These are phyloP conservation scores for Ctenopoma multispine DNA, from an alignment of 2,797 vertebrate species.

Conservation along the genomic window DNA sequence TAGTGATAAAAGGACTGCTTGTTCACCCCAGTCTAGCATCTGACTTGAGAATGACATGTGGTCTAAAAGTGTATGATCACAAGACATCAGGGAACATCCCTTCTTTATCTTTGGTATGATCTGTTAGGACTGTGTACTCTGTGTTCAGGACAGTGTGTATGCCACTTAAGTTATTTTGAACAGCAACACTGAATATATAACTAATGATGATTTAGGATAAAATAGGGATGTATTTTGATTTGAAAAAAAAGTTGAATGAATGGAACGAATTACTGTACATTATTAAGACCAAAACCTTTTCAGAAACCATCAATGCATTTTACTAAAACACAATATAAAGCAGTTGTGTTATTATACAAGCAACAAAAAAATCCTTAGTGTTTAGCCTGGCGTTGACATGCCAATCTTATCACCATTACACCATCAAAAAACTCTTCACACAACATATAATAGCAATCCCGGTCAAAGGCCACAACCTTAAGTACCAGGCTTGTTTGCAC, in stretches of 20 bases:
- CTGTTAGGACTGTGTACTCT: slow-evolving; percentile 26
- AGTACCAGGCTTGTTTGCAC: slow-evolving; percentile 62
- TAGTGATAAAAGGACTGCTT: slow-evolving; percentile 76
- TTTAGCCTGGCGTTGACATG: slow-evolving; percentile 32
- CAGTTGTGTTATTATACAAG: slow-evolving; percentile 16
- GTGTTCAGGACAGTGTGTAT: slow-evolving; percentile 28
- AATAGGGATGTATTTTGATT: neutral
- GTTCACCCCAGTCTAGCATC: slow-evolving; percentile 71
- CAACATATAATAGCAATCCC: slow-evolving; percentile 37
- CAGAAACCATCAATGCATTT: slow-evolving; percentile 11
- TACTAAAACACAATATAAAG: neutral
- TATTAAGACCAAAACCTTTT: too few relatives aligned
- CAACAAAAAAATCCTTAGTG: slow-evolving; percentile 30
- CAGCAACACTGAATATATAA: slow-evolving; percentile 1
- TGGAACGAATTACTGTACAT: neutral
- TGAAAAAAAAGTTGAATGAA: neutral
- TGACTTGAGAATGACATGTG: slow-evolving; percentile 79
- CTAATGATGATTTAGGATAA: neutral
- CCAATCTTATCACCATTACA: slow-evolving; percentile 25
- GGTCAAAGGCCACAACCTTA: slow-evolving; percentile 63
- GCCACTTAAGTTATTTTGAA: slow-evolving; percentile 32
- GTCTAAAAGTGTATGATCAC: slow-evolving; percentile 68
- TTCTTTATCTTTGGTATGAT: slow-evolving; percentile 38
- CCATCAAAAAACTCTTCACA: slow-evolving; percentile 42
- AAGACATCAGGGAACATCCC: slow-evolving; percentile 61